These are phyloP conservation scores for Polylopha cassiicola DNA, from an alignment of 2,888 invertebrate species.

Conservation along the genomic window DNA sequence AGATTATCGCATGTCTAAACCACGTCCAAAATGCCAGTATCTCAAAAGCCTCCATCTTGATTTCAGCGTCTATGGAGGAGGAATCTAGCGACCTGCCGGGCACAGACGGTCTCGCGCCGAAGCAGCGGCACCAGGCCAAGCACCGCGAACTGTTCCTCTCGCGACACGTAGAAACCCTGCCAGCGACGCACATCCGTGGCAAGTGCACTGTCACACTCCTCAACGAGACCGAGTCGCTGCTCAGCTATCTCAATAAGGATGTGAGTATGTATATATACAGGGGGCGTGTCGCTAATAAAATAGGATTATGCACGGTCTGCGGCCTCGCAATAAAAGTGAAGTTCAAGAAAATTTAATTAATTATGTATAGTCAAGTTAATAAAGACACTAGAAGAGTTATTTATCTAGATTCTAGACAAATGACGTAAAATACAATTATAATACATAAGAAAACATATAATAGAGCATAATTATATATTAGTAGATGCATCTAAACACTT, in stretches of 20 bases:
- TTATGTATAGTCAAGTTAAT: too few species aligned
- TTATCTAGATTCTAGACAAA: too few species aligned
- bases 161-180: constrained; percentile 97
- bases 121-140: constrained; percentile 96
- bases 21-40: background rate
- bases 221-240: constrained; percentile 98
- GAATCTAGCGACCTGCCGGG: constrained; percentile 79
- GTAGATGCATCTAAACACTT: too few species aligned
- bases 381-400: too few species aligned
- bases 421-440: too few species aligned
- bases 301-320: too few species aligned
- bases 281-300: constrained; percentile 9
- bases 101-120: constrained; percentile 83
- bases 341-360: too few species aligned
- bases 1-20: too few species aligned
- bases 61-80: constrained; percentile 82
- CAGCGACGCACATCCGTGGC: constrained; percentile 99
- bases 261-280: constrained; percentile 79
- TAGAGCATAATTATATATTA: too few species aligned
- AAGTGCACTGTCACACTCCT: constrained; percentile 99
- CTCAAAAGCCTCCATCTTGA: background rate
- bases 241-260: constrained; percentile 97
- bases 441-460: too few species aligned
- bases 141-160: constrained; percentile 99
- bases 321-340: too few species aligned